Percentiles rank a stretch among this genome's conserved stretches.
Evolutionary conservation across 2,113 vertebrate species (phyloP).

Genomic region (Laterallus jamaicensis): DNA sequence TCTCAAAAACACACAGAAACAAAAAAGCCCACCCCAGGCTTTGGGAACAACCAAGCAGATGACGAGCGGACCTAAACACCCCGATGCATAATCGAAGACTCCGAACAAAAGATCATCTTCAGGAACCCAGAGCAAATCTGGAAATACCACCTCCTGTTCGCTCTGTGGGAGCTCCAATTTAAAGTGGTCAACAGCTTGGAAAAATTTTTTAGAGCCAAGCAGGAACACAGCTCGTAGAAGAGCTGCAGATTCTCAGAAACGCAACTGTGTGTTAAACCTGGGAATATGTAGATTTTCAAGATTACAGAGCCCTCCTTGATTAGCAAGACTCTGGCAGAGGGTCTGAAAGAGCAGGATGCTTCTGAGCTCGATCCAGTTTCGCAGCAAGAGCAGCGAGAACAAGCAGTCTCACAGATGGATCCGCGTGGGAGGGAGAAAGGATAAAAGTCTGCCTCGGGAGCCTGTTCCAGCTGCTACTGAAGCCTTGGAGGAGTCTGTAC

Average conservation of each 20-base stretch:
- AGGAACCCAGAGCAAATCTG: neutral
- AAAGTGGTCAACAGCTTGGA: neutral
- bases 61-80: neutral
- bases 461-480: slow-evolving; percentile 52
- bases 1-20: neutral
- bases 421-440: slow-evolving; percentile 62
- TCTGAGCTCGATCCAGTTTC: slow-evolving; percentile 59
- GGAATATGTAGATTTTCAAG: neutral
- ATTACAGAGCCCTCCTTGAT: slow-evolving; percentile 33
- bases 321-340: slow-evolving; percentile 51
- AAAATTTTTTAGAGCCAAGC: neutral
- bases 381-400: slow-evolving; percentile 67
- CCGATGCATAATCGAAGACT: fast-evolving
- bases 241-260: neutral
- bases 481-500: slow-evolving; percentile 24
- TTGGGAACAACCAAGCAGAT: neutral
- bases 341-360: slow-evolving; percentile 62
- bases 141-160: neutral
- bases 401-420: slow-evolving; percentile 69
- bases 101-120: neutral
- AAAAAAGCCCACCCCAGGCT: neutral
- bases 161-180: neutral
- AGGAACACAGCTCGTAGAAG: neutral
- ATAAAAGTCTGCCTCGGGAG: slow-evolving; percentile 61
- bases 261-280: neutral